Evolutionary conservation across 64 coral and sea anemone genomes (phyloP).

Genomic region (Porites australiensis): DNA sequence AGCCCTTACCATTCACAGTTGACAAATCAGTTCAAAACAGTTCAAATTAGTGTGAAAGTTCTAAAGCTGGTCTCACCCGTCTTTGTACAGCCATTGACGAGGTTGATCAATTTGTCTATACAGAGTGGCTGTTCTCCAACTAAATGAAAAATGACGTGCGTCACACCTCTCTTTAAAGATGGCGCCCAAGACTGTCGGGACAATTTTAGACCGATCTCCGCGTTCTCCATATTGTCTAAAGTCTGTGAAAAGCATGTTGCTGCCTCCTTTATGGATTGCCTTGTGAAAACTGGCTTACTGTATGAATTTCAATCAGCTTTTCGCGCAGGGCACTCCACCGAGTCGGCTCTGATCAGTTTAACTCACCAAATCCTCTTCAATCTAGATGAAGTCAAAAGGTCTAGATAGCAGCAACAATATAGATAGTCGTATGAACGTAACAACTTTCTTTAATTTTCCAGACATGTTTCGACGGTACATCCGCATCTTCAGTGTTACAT

Average conservation of each 20-base stretch:
- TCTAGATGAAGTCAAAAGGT: neutral
- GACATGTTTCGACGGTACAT: too few species aligned
- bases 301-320: conserved; percentile 56
- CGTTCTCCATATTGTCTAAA: neutral
- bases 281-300: conserved; percentile 44
- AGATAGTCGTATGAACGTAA: too few species aligned
- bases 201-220: conserved; percentile 68
- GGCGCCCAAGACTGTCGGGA: conserved; percentile 26
- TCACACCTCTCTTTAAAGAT: conserved; percentile 23
- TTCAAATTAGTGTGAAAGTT: conserved; percentile 50
- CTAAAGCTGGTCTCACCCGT: too few species aligned
- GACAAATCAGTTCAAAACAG: too few species aligned
- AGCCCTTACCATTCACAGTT: too few species aligned
- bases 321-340: conserved; percentile 10
- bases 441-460: too few species aligned
- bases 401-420: too few species aligned
- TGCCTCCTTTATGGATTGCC: conserved; percentile 32
- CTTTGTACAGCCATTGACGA: too few species aligned
- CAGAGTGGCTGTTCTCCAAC: conserved; percentile 61
- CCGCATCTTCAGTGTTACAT: too few species aligned
- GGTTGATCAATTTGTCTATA: too few species aligned
- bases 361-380: conserved; percentile 65
- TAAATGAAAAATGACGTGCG: conserved; percentile 57
- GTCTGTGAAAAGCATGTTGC: conserved; percentile 71
- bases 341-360: conserved; percentile 31